Evolutionary conservation across 2,113 vertebrate genomes (phyloP), one percentile per base, ranked within the genome.

Genomic region (Zapornia atra): DNA sequence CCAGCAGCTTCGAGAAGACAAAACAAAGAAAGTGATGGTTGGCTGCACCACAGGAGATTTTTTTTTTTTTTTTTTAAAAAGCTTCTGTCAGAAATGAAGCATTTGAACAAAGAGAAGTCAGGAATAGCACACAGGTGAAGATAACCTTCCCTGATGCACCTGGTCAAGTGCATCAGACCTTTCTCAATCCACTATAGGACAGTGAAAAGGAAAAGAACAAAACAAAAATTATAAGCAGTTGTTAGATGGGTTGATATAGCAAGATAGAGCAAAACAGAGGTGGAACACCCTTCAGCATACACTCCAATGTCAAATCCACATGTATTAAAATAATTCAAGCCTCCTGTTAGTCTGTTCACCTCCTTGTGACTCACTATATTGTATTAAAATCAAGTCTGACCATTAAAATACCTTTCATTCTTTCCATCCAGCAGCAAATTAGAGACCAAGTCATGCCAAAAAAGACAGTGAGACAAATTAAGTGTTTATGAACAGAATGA

Each of bases 401-500:
- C 56, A 91, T 63, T 92, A 78, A 94, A 92, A 73, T 80, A 77
- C 51, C 51, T 89, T 71, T 77, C 85, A 73, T 66, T 91, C 88
- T 79, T 94, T 82, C 80, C 83, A 94, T 56, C 65, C 34, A 11
- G 81, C 90, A 87, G 86, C 76, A 96, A 91, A 94, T 54, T 65
- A 92, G 63, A 53, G 46, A 68, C 21, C 2, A 65, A 69, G 33
- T 70, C 79, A 76, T 19, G 84, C 94, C 91, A 95, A 88, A 85
- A 46, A 68, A 85, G 56, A 59, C 78, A 75, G 20, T 3, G 59
- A 88, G 84, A 88, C 8, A 3, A 92, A 94, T 92, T 59, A 92
- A 89, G 94, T 95, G 95, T 91, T 97, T 91, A 94, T 71, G 94
- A 94, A 80, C 59, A 90, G 75, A 77, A 82, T 75, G 88, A 93